Evolutionary conservation across 2,888 invertebrate species (phyloP).

Genomic region (Hypomecis atomaria): DNA sequence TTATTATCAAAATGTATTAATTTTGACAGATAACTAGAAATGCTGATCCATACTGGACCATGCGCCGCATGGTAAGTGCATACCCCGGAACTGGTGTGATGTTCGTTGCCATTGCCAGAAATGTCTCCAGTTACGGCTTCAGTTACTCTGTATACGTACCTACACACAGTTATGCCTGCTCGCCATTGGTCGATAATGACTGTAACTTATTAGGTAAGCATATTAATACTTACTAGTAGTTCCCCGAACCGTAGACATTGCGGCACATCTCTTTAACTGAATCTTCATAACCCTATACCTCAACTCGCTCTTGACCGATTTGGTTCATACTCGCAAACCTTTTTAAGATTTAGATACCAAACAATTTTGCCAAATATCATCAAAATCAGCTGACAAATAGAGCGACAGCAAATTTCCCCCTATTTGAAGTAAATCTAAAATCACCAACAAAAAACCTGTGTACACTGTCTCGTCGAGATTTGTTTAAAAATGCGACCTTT

Average conservation of each 20-base stretch:
- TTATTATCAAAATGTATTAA: constrained; percentile 21
- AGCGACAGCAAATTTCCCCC: too few relatives aligned
- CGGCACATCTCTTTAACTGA: too few relatives aligned
- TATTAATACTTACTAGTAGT: background rate
- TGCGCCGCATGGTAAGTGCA: constrained; percentile 80
- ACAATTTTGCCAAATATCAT: too few relatives aligned
- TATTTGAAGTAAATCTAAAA: too few relatives aligned
- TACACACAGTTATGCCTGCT: constrained; percentile 87
- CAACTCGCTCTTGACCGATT: too few relatives aligned
- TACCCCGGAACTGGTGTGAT: constrained; percentile 87
- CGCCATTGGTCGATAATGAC: constrained; percentile 69
- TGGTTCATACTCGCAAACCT: too few relatives aligned
- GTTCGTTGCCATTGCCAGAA: constrained; percentile 81
- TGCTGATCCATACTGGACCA: constrained; percentile 43
- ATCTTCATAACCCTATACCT: too few relatives aligned
- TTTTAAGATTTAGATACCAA: too few relatives aligned
- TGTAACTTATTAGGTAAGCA: constrained; percentile 84
- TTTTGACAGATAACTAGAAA: constrained; percentile 54
- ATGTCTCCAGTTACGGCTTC: background rate
- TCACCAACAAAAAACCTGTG: too few relatives aligned
- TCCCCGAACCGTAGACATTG: background rate
- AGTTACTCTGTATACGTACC: constrained; percentile 88
- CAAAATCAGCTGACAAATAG: too few relatives aligned
- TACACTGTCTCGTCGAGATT: too few relatives aligned
- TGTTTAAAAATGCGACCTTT: too few relatives aligned